phyloP scores from a whole-genome alignment of 2,888 invertebrate genomes.

The Trachelus iudaicus region DNA sequence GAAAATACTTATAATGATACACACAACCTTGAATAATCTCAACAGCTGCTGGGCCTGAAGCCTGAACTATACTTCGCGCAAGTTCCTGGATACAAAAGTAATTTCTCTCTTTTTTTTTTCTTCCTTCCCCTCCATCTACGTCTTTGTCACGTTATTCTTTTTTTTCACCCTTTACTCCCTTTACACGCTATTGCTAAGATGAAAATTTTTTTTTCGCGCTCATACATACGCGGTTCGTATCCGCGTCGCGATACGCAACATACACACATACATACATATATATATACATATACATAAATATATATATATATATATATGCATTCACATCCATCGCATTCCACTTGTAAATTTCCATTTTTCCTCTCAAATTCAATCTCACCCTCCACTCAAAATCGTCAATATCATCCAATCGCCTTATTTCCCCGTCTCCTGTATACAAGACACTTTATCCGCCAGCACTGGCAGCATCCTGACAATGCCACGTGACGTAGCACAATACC shows the following conservation, averaged over 20 bases:
- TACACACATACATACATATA: neutral
- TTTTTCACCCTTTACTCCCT: neutral
- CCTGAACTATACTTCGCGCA: constrained; percentile 55
- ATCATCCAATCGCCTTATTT: neutral
- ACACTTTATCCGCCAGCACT: neutral
- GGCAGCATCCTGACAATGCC: neutral
- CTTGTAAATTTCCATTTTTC: neutral
- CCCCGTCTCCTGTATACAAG: neutral
- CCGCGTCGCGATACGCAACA: too few species aligned
- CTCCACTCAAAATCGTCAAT: neutral
- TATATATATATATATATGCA: neutral
- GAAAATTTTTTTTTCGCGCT: neutral
- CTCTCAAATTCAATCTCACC: neutral
- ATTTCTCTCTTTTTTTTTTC: constrained; percentile 27
- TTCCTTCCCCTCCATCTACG: neutral
- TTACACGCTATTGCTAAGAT: constrained; percentile 1
- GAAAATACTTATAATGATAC: constrained; percentile 65
- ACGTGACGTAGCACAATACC: neutral
- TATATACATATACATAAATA: neutral
- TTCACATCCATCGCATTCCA: neutral
- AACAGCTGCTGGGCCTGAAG: constrained; percentile 62
- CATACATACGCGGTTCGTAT: neutral
- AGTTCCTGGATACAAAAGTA: constrained; percentile 54
- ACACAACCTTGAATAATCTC: constrained; percentile 66
- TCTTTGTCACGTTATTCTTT: constrained; percentile 4